Conservation (phyloP, 2,113 vertebrate genomes). For the Miniopterus natalensis region DNA sequence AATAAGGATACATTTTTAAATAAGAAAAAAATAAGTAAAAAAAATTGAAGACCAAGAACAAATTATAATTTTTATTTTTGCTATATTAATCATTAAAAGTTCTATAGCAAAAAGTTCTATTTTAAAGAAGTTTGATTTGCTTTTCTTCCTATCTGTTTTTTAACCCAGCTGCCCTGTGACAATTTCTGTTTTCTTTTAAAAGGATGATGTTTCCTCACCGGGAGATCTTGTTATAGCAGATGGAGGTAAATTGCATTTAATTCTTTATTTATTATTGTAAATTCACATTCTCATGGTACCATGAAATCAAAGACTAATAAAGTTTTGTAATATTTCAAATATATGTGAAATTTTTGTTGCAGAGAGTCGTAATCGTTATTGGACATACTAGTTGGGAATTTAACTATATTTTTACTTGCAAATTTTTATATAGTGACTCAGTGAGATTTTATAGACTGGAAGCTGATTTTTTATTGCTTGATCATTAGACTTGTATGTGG, state of each 20-base stretch:
- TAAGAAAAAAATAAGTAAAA: no score
- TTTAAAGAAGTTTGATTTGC: conserved; percentile 37
- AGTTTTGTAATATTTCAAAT: not conserved
- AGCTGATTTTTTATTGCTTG: not conserved
- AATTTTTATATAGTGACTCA: not conserved
- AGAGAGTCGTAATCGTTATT: not conserved
- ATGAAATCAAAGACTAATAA: not conserved
- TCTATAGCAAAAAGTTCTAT: not conserved
- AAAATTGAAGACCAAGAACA: no score
- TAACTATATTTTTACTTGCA: conserved; percentile 19
- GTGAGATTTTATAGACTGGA: not conserved
- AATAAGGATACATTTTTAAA: no score
- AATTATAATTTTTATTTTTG: conserved; percentile 34
- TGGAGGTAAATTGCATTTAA: conserved; percentile 87
- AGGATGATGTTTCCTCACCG: conserved; percentile 98
- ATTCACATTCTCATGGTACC: conserved; percentile 3
- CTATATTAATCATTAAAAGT: conserved; percentile 34
- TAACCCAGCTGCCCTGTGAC: conserved; percentile 23
- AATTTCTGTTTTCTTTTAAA: conserved; percentile 72
- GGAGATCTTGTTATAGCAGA: conserved; percentile 97
- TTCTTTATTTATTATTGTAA: conserved; percentile 53
- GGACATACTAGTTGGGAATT: not conserved
- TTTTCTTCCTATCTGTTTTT: not conserved
- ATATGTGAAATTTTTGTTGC: not conserved
- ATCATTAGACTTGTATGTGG: not conserved